Evolutionary conservation across 2,888 invertebrate species (phyloP), one percentile per base, ranked within the genome.

Genomic region (Acrobasis suavella): DNA sequence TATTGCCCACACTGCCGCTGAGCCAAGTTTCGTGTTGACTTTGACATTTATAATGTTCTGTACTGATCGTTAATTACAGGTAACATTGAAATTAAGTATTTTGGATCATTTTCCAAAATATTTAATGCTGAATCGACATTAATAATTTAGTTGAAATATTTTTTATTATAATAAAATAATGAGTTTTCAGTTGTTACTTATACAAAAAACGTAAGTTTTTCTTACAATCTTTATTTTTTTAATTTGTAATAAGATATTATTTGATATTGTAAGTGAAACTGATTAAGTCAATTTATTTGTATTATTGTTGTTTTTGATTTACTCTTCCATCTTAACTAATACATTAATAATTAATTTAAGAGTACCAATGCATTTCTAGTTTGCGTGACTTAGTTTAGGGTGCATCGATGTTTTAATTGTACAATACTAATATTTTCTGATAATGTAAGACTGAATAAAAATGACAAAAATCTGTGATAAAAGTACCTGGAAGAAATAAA

Each of bases 391-490:
- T 12, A 42, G 8, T 42, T 12, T 42, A 10, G 42, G 42, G 12
- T 14, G 10, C 14, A 10, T 42, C 10, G 42, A 42, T 42, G 14
- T 42, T 10, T 10, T 2, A 42, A 42, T 42, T 42, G 12, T 42
- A 14, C 1, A 10, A 10, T 42, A 12, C 12, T 12, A 42, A 42
- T 22, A 22, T 22, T 22, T 22, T 22, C 22, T 22, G 2, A 1
- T 9, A 39, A 10, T 55, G 55, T 55, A 39, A 55, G 55, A 32
- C 58, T 60, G 51, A 38, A n/a, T 32, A 6, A 16, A 60, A 10
- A 39, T n/a, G 2, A 14, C 37, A 32, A 46, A 32, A 14, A 56
- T 59, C 63, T 66, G 68, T 66, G 66, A 66, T 66, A 60, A 55
- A 42, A 51, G 52, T 60, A 52, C 54, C 52, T 62, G 55, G 17